phyloP scores from a whole-genome alignment of 1,140 invertebrate species.

The Zophobas atratus region DNA sequence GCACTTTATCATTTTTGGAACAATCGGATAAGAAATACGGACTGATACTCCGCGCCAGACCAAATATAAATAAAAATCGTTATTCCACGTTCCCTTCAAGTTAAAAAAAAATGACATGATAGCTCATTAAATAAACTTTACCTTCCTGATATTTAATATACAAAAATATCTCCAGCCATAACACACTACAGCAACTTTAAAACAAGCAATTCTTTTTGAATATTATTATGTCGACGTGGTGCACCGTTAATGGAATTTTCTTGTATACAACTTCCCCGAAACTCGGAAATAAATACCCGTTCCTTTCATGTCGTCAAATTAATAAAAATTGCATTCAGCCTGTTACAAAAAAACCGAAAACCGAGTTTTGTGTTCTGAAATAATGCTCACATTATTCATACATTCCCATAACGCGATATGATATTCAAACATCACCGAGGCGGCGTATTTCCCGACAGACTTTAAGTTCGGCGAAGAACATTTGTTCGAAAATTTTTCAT shows the following conservation, averaged over 20 bases:
- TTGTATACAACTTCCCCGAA: conserved; percentile 11
- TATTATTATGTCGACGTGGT: too few relatives aligned
- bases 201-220: too few relatives aligned
- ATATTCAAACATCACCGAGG: conserved; percentile 27
- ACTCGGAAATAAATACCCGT: background rate
- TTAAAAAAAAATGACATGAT: too few relatives aligned
- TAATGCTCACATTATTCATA: conserved; percentile 21
- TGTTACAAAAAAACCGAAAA: background rate
- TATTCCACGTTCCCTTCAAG: too few relatives aligned
- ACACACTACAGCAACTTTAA: too few relatives aligned
- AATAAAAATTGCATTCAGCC: conserved; percentile 22
- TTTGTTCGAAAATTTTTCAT: conserved; percentile 41
- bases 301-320: conserved; percentile 11
- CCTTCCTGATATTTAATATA: too few relatives aligned
- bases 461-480: conserved; percentile 35
- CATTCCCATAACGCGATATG: conserved; percentile 20
- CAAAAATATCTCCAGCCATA: background rate
- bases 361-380: conserved; percentile 23
- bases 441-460: conserved; percentile 33
- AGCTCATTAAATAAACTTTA: too few relatives aligned
- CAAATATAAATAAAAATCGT: too few relatives aligned
- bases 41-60: too few relatives aligned
- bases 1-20: too few relatives aligned
- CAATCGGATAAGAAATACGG: too few relatives aligned
- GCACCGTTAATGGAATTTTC: conserved; percentile 22